phyloP scores from a whole-genome alignment of 1,140 invertebrate species.

The Kradibia gibbosae region DNA sequence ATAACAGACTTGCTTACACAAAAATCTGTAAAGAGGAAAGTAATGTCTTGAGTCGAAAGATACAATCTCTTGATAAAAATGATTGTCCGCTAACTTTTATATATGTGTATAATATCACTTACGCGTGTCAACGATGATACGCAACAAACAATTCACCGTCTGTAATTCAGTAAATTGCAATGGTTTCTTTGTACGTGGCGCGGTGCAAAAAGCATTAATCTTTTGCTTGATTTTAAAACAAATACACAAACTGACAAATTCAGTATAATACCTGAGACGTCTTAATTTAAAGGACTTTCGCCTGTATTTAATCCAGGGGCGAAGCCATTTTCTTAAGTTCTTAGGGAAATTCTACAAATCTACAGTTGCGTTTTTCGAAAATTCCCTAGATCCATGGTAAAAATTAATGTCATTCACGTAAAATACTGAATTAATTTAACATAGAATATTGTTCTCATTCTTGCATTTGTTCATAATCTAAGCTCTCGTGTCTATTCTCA shows the following conservation, averaged over 20 bases:
- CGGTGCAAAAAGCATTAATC: not conserved
- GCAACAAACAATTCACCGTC: not conserved
- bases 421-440: not conserved
- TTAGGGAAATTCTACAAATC: conserved; percentile 42
- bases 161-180: not conserved
- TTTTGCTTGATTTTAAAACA: not conserved
- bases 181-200: not conserved
- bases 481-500: not conserved
- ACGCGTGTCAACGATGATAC: not conserved
- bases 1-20: not conserved
- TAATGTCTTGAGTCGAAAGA: not conserved
- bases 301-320: conserved; percentile 27
- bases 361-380: not conserved
- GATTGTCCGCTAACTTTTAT: not conserved
- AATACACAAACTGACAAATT: not conserved
- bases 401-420: not conserved
- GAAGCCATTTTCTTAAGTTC: conserved; percentile 47
- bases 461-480: not conserved
- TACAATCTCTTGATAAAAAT: not conserved
- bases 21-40: not conserved
- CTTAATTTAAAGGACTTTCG: conserved; percentile 5
- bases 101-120: conserved; percentile 33
- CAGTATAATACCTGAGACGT: not conserved
- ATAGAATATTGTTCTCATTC: not conserved
- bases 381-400: conserved; percentile 10